A percentile compares a stretch with the other conserved stretches of the same genome.
Evolutionary conservation across 2,797 vertebrate genomes (phyloP).

Genomic region (Etheostoma perlongum): DNA sequence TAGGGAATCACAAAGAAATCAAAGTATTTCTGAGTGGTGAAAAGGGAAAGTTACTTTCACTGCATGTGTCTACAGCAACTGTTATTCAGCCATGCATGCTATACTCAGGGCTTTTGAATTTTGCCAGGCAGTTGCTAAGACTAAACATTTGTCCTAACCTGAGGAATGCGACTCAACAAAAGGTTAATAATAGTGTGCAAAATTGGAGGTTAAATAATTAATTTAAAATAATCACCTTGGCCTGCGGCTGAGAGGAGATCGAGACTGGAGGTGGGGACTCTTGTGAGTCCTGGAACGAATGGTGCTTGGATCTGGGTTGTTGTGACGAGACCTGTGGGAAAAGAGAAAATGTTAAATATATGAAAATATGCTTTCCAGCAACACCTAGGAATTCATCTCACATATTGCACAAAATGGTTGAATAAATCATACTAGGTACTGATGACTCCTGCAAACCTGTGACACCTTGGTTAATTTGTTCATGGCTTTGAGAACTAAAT

Average conservation of each 20-base stretch:
- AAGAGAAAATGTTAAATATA: slow-evolving; percentile 19
- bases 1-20: slow-evolving; percentile 8
- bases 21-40: slow-evolving; percentile 11
- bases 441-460: slow-evolving; percentile 20
- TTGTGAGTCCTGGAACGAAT: slow-evolving; percentile 88
- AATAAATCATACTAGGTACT: neutral
- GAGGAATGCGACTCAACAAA: slow-evolving; percentile 27
- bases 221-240: slow-evolving; percentile 87
- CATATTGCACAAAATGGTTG: neutral
- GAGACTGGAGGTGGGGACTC: slow-evolving; percentile 88
- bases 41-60: slow-evolving; percentile 10
- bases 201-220: slow-evolving; percentile 47
- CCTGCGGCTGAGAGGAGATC: slow-evolving; percentile 90
- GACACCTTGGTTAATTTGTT: slow-evolving; percentile 49
- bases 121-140: slow-evolving; percentile 1
- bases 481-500: slow-evolving; percentile 40
- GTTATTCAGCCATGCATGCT: neutral
- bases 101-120: slow-evolving; percentile 7
- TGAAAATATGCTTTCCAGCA: slow-evolving; percentile 12
- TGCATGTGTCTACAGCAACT: neutral
- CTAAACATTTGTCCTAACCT: slow-evolving; percentile 32
- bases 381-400: neutral
- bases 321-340: slow-evolving; percentile 90
- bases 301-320: slow-evolving; percentile 87
- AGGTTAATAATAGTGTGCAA: slow-evolving; percentile 36